A percentile compares a stretch with the other conserved stretches of the same genome.
phyloP scores from a whole-genome alignment of 2,113 vertebrate genomes.

The Blennius ocellaris region DNA sequence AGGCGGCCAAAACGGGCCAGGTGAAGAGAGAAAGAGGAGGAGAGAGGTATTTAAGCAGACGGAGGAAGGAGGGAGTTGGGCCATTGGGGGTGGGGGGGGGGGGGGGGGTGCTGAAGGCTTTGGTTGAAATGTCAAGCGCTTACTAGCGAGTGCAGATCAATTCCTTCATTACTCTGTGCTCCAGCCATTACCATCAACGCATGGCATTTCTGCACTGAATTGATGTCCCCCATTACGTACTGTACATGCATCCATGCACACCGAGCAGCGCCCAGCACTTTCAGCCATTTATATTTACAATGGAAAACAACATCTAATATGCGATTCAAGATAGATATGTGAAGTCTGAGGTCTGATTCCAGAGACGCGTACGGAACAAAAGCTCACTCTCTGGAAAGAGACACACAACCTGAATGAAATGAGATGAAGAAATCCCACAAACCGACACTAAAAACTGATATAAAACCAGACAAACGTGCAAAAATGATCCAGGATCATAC shows the following conservation, averaged over 20 bases:
- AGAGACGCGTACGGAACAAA: background rate
- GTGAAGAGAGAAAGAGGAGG: constrained; percentile 34
- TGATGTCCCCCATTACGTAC: constrained; percentile 82
- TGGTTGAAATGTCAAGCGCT: constrained; percentile 94
- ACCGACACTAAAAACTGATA: too few relatives aligned
- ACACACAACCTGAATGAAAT: too few relatives aligned
- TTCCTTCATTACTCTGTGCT: constrained; percentile 95
- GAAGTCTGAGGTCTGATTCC: background rate
- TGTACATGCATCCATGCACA: constrained; percentile 70
- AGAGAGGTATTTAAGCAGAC: constrained; percentile 35
- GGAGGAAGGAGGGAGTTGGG: background rate
- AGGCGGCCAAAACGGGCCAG: constrained; percentile 70
- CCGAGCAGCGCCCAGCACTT: constrained; percentile 21
- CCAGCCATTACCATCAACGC: constrained; percentile 92
- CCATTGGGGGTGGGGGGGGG: background rate
- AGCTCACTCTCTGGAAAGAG: background rate
- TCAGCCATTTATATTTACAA: background rate
- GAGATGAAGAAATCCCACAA: too few relatives aligned
- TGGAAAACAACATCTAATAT: too few relatives aligned
- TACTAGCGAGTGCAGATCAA: constrained; percentile 95
- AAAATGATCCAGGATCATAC: too few relatives aligned
- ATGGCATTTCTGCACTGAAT: constrained; percentile 91
- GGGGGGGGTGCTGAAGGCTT: constrained; percentile 90
- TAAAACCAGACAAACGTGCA: too few relatives aligned
- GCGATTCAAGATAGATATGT: background rate